These are phyloP conservation scores for Ceraclea dissimilis DNA, from an alignment of 2,888 invertebrate species.

Conservation along the genomic window DNA sequence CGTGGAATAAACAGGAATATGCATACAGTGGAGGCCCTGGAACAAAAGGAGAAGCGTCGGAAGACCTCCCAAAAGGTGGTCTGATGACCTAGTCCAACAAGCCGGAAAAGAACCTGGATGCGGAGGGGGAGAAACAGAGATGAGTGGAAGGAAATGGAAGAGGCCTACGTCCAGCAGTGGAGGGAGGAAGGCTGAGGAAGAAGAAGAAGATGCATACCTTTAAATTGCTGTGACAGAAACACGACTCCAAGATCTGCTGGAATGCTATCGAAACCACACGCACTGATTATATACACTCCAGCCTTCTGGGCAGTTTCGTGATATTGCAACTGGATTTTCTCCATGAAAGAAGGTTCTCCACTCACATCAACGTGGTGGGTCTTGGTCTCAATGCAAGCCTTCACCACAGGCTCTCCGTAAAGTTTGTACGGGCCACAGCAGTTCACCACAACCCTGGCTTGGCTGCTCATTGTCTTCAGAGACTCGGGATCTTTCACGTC, in stretches of 20 bases:
- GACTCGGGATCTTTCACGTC: slow-evolving; percentile 69
- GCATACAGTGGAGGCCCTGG: no score
- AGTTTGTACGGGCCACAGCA: slow-evolving; percentile 88
- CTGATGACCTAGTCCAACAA: no score
- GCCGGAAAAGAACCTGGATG: no score
- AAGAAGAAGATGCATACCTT: no score
- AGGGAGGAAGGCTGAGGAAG: no score
- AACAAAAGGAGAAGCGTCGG: no score
- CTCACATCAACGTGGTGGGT: slow-evolving; percentile 89
- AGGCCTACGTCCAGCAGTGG: no score
- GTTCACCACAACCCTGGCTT: slow-evolving; percentile 75
- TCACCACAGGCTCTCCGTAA: slow-evolving; percentile 84
- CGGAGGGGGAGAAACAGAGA: no score
- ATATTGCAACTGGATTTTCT: slow-evolving; percentile 77
- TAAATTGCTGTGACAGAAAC: slow-evolving; percentile 71
- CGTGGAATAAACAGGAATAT: no score
- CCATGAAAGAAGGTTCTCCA: slow-evolving; percentile 75
- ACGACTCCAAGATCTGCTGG: slow-evolving; percentile 81
- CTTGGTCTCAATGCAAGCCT: slow-evolving; percentile 73
- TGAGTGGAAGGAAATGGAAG: no score
- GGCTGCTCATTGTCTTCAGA: slow-evolving; percentile 70
- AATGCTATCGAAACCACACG: slow-evolving; percentile 91
- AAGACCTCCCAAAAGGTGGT: no score
- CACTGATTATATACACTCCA: slow-evolving; percentile 79
- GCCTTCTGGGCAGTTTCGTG: slow-evolving; percentile 64